Evolutionary conservation across 2,888 invertebrate genomes (phyloP).

Genomic region (Athalia rosae): DNA sequence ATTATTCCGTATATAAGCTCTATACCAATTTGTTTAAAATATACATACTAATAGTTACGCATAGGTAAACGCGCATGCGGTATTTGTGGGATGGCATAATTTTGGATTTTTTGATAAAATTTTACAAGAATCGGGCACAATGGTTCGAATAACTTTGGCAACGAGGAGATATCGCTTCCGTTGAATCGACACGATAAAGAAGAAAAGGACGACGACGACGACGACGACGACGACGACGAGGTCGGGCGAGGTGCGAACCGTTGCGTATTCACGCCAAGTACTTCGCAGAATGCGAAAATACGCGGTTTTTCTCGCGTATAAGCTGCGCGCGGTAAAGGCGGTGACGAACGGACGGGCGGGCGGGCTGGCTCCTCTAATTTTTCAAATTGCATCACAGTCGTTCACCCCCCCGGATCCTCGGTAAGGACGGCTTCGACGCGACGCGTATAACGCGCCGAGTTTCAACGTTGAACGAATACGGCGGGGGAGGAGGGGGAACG

Average conservation of each 20-base stretch:
- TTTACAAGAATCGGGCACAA: too few relatives aligned
- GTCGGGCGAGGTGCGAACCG: slow-evolving; percentile 40
- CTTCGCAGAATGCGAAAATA: slow-evolving; percentile 54
- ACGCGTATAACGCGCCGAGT: slow-evolving; percentile 53
- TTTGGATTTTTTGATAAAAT: too few relatives aligned
- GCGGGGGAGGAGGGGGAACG: too few relatives aligned
- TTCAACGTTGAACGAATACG: slow-evolving; percentile 44
- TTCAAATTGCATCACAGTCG: slow-evolving; percentile 63
- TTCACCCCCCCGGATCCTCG: slow-evolving; percentile 59
- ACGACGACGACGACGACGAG: slow-evolving; percentile 21
- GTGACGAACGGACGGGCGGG: slow-evolving; percentile 54
- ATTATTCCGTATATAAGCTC: background rate
- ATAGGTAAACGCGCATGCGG: too few relatives aligned
- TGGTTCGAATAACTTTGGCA: background rate
- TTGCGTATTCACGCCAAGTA: slow-evolving; percentile 45
- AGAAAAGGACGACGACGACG: slow-evolving; percentile 42
- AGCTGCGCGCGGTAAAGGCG: slow-evolving; percentile 54
- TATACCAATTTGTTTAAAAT: background rate
- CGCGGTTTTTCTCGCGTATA: slow-evolving; percentile 53
- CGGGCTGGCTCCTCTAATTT: slow-evolving; percentile 62
- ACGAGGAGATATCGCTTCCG: slow-evolving; percentile 33
- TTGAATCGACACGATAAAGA: slow-evolving; percentile 13
- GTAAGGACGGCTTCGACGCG: background rate
- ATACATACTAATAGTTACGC: background rate
- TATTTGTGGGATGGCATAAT: too few relatives aligned